Percentiles rank a stretch among this genome's conserved stretches.
Evolutionary conservation across 2,113 vertebrate species (phyloP).

Genomic region (Upupa epops): DNA sequence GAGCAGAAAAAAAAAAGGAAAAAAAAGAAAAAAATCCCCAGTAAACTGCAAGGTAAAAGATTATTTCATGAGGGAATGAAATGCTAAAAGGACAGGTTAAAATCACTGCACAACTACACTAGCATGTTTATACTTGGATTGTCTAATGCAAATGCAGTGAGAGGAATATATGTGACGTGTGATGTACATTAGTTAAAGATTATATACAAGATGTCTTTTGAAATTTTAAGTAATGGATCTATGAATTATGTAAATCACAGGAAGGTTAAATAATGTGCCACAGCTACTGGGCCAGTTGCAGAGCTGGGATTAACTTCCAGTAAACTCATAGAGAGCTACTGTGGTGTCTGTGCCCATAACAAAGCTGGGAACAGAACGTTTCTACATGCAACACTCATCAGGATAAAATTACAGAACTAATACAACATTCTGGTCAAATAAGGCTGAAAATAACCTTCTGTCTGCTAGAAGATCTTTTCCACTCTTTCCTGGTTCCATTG

Average conservation of each 20-base stretch:
- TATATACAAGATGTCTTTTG: neutral
- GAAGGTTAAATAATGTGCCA: neutral
- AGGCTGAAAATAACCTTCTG: neutral
- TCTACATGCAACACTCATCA: neutral
- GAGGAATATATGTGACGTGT: neutral
- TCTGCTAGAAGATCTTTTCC: neutral
- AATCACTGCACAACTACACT: neutral
- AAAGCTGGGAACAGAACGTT: neutral
- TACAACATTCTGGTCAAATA: neutral
- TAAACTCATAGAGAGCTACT: neutral
- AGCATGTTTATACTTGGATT: neutral
- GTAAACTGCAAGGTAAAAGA: neutral
- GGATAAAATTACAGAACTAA: neutral
- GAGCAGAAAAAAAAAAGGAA: neutral
- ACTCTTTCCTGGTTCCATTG: neutral
- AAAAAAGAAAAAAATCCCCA: neutral
- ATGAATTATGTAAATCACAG: neutral
- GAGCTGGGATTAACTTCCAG: neutral
- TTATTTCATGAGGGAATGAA: neutral
- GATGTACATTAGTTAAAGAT: neutral
- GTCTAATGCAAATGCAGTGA: neutral
- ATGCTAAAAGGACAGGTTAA: neutral
- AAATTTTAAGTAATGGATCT: neutral
- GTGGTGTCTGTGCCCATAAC: rapidly evolving
- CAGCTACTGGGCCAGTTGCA: neutral